Conservation (phyloP, 2,888 invertebrate genomes). For the Limnephilus rhombicus region DNA sequence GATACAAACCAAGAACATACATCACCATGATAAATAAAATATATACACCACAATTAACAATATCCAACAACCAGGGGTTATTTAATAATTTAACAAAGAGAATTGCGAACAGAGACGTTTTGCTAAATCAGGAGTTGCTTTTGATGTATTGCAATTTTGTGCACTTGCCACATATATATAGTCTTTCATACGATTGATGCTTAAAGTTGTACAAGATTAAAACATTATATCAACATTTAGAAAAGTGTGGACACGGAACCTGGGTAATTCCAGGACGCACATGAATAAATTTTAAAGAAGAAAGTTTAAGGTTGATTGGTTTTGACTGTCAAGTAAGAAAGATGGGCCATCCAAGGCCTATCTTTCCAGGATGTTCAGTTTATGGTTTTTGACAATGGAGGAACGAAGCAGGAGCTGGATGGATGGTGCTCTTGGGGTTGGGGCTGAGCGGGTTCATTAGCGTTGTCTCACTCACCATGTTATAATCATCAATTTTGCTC, state of each 20-base stretch:
- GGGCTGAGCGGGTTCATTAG: neutral
- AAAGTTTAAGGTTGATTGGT: neutral
- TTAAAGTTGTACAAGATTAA: no score
- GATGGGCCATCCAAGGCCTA: neutral
- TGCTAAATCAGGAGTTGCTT: no score
- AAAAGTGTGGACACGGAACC: no score
- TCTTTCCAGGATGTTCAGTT: neutral
- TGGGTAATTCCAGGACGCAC: no score
- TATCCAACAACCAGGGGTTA: no score
- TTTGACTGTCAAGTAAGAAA: neutral
- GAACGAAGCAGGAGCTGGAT: neutral
- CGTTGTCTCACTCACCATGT: slow-evolving; percentile 91
- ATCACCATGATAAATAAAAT: no score
- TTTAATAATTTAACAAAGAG: no score
- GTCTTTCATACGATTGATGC: no score
- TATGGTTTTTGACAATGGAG: neutral
- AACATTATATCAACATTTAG: no score
- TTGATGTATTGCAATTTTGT: no score
- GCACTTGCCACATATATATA: no score
- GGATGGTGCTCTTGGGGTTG: neutral
- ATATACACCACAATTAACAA: neutral
- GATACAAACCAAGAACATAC: neutral
- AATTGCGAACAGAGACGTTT: no score
- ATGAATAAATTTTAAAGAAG: neutral
- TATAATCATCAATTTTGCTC: slow-evolving; percentile 99